A percentile compares a stretch with the other conserved stretches of the same genome.
Evolutionary conservation across 2,888 invertebrate genomes (phyloP).

Genomic region (Dynastes maya): DNA sequence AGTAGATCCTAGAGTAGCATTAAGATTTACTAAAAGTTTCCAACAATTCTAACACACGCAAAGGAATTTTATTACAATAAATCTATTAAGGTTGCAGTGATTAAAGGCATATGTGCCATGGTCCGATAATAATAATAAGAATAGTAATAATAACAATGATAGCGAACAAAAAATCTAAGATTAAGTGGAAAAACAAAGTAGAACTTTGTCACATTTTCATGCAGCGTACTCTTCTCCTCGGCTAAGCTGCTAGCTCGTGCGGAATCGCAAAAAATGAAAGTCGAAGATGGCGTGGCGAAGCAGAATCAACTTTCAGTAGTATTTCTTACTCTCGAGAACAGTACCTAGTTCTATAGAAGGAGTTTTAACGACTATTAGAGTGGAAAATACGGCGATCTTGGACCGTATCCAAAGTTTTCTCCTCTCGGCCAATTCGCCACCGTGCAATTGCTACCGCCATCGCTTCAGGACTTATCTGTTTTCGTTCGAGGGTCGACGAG

Average conservation of each 20-base stretch:
- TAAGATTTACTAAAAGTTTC: too few relatives aligned
- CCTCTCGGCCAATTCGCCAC: background rate
- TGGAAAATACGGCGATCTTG: conserved; percentile 31
- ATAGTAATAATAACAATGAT: too few relatives aligned
- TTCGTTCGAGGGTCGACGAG: background rate
- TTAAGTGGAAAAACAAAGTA: too few relatives aligned
- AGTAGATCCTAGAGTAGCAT: too few relatives aligned
- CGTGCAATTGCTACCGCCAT: conserved; percentile 11
- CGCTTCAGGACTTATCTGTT: conserved; percentile 1
- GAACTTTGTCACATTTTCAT: too few relatives aligned
- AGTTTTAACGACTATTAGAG: conserved; percentile 24
- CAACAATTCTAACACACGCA: too few relatives aligned
- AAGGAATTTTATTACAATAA: too few relatives aligned
- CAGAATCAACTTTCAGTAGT: conserved; percentile 5
- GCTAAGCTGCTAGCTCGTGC: background rate
- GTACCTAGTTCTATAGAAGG: background rate
- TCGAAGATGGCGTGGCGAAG: background rate
- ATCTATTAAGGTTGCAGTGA: too few relatives aligned
- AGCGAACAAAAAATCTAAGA: too few relatives aligned
- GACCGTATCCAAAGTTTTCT: conserved; percentile 26
- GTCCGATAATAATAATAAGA: too few relatives aligned
- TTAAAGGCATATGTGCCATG: too few relatives aligned
- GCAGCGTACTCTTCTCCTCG: too few relatives aligned
- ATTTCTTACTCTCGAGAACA: background rate
- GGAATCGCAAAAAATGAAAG: background rate